Evolutionary conservation across 1,140 invertebrate species (phyloP).

Genomic region (Diachasmimorpha longicaudata): DNA sequence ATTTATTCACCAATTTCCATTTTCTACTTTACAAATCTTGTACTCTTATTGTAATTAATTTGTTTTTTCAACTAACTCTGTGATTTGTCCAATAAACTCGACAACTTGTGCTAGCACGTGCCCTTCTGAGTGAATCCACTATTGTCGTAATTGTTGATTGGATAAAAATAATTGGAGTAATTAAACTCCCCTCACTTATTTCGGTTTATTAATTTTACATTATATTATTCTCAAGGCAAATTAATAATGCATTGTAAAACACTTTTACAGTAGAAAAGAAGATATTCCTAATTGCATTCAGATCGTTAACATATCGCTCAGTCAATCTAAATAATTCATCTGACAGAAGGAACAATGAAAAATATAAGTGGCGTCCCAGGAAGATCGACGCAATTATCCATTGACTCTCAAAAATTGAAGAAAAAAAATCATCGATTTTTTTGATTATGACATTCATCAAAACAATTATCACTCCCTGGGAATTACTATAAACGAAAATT

Average conservation of each 20-base stretch:
- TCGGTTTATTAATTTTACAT: not conserved
- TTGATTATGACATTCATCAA: too few relatives aligned
- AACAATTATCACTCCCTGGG: too few relatives aligned
- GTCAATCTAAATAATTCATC: too few relatives aligned
- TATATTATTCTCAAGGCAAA: not conserved
- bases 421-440: too few relatives aligned
- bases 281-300: not conserved
- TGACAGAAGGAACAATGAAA: too few relatives aligned
- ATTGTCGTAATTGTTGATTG: too few relatives aligned
- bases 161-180: too few relatives aligned
- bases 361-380: too few relatives aligned
- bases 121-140: not conserved
- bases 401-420: too few relatives aligned
- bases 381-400: too few relatives aligned
- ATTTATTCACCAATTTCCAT: not conserved
- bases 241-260: not conserved
- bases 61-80: not conserved
- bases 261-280: not conserved
- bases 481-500: too few relatives aligned
- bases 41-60: not conserved
- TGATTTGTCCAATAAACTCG: not conserved
- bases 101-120: not conserved
- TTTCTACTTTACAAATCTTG: not conserved
- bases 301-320: not conserved
- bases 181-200: too few relatives aligned